phyloP scores from a whole-genome alignment of 2,888 invertebrate genomes.

The Stenoptilia bipunctidactyla region DNA sequence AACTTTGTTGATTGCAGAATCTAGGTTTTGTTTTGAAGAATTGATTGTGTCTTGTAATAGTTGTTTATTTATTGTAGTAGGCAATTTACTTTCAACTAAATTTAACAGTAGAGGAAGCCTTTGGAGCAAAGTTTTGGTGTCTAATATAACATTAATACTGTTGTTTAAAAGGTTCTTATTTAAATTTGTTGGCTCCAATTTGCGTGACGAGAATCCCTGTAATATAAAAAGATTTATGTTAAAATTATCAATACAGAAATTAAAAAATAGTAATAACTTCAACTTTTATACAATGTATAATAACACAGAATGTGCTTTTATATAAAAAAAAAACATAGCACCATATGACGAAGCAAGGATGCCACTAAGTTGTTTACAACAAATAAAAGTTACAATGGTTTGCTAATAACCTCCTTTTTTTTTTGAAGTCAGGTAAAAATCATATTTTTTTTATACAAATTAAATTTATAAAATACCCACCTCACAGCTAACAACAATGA shows the following conservation, averaged over 20 bases:
- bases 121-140: slow-evolving; percentile 33
- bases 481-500: slow-evolving; percentile 21
- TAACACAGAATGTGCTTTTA: too few species aligned
- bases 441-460: neutral
- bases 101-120: slow-evolving; percentile 38
- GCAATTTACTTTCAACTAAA: slow-evolving; percentile 33
- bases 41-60: slow-evolving; percentile 35
- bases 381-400: too few species aligned
- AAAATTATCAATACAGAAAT: too few species aligned
- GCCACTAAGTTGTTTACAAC: too few species aligned
- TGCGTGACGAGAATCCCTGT: slow-evolving; percentile 34
- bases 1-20: slow-evolving; percentile 35
- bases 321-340: too few species aligned
- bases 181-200: slow-evolving; percentile 35
- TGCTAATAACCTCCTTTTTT: too few species aligned
- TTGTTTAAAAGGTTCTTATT: slow-evolving; percentile 44
- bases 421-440: too few species aligned
- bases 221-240: too few species aligned
- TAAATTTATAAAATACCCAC: neutral
- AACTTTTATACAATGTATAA: too few species aligned
- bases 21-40: slow-evolving; percentile 32
- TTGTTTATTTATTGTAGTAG: slow-evolving; percentile 29
- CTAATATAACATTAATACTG: slow-evolving; percentile 50
- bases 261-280: too few species aligned
- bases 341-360: too few species aligned